Percentiles rank a stretch among this genome's conserved stretches.
Evolutionary conservation across 2,797 vertebrate species (phyloP).

Genomic region (Enteromius fasciolatus): DNA sequence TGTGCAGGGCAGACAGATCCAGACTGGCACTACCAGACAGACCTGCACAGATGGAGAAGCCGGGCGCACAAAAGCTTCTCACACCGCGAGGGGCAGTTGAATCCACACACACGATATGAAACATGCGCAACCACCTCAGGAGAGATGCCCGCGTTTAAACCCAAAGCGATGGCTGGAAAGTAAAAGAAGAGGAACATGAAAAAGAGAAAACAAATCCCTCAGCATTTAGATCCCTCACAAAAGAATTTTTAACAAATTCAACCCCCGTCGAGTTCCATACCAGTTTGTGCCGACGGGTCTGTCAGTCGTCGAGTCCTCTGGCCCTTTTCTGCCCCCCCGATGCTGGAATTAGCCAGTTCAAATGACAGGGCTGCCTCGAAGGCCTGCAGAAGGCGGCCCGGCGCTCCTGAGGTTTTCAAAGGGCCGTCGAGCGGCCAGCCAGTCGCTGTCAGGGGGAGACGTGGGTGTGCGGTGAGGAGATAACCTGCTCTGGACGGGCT

Average conservation of each 20-base stretch:
- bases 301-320: background rate
- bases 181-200: conserved; percentile 13
- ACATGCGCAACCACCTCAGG: conserved; percentile 21
- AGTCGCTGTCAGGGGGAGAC: conserved; percentile 66
- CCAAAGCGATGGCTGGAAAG: conserved; percentile 23
- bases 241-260: conserved; percentile 65
- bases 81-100: conserved; percentile 9
- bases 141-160: conserved; percentile 33
- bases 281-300: conserved; percentile 30
- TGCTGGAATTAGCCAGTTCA: conserved; percentile 75
- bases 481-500: conserved; percentile 77
- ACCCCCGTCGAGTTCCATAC: conserved; percentile 30
- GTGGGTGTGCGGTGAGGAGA: conserved; percentile 76
- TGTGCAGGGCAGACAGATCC: conserved; percentile 54
- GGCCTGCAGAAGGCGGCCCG: conserved; percentile 63
- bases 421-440: conserved; percentile 63
- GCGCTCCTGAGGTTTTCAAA: conserved; percentile 72
- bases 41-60: conserved; percentile 27
- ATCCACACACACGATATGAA: conserved; percentile 18
- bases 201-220: conserved; percentile 45
- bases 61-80: conserved; percentile 38
- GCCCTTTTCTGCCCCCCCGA: conserved; percentile 56
- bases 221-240: conserved; percentile 61
- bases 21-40: conserved; percentile 30
- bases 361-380: conserved; percentile 74